phyloP scores from a whole-genome alignment of 2,888 invertebrate genomes.

The Scrobipalpa atriplicella region DNA sequence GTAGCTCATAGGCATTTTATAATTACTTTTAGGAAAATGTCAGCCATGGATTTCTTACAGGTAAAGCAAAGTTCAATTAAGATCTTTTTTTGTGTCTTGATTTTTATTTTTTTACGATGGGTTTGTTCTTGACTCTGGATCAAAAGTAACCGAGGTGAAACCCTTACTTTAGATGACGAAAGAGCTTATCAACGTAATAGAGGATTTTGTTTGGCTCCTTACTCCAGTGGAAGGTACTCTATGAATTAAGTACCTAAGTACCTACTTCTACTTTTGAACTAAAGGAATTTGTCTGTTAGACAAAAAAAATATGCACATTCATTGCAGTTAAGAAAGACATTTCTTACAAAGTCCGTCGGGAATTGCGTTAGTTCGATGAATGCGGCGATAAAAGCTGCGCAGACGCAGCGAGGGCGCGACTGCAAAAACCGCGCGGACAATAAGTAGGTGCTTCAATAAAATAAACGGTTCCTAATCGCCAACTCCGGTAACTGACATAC shows the following conservation, averaged over 20 bases:
- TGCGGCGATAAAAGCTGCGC: conserved; percentile 24
- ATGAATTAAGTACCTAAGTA: too few species aligned
- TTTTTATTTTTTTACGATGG: background rate
- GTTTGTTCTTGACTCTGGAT: too few species aligned
- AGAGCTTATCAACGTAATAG: too few species aligned
- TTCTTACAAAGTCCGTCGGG: conserved; percentile 18
- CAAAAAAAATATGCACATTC: background rate
- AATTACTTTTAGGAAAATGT: conserved; percentile 10
- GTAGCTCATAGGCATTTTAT: conserved; percentile 31
- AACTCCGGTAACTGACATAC: conserved; percentile 41
- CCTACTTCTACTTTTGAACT: too few species aligned
- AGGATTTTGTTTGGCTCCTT: too few species aligned
- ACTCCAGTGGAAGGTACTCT: too few species aligned
- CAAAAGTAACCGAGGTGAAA: too few species aligned
- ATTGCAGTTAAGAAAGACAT: conserved; percentile 17
- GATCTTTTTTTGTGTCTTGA: background rate
- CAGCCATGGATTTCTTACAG: background rate
- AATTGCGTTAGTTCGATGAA: conserved; percentile 22
- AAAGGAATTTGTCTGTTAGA: too few species aligned
- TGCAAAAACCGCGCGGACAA: conserved; percentile 59
- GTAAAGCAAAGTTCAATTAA: background rate
- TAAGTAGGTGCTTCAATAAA: conserved; percentile 70
- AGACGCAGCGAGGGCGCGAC: conserved; percentile 46
- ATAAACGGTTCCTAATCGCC: conserved; percentile 66
- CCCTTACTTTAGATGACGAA: too few species aligned